Percentiles rank a stretch among this genome's conserved stretches.
Evolutionary conservation across 1,140 invertebrate species (phyloP).

Genomic region (Chlorops oryzae): DNA sequence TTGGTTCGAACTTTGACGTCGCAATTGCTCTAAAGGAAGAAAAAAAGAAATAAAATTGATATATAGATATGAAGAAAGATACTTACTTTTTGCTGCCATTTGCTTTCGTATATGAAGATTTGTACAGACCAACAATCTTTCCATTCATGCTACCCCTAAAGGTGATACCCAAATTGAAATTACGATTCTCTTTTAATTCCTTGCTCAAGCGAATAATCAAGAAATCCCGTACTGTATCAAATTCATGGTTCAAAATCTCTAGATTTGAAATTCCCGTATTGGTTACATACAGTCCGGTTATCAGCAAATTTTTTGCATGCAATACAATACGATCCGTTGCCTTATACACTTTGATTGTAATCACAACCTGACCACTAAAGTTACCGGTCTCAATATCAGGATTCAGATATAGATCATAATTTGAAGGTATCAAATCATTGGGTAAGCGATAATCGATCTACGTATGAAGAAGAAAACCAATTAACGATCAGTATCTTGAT

Average conservation of each 20-base stretch:
- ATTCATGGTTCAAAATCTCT: conserved; percentile 13
- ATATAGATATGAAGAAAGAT: too few relatives aligned
- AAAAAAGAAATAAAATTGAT: background rate
- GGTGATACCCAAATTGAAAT: conserved; percentile 29
- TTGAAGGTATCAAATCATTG: conserved; percentile 57
- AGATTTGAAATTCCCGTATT: background rate
- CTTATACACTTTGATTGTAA: conserved; percentile 55
- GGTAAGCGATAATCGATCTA: conserved; percentile 58
- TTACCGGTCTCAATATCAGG: conserved; percentile 64
- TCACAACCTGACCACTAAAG: conserved; percentile 65
- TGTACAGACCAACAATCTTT: conserved; percentile 50
- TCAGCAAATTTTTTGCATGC: conserved; percentile 56
- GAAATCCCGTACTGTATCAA: conserved; percentile 30
- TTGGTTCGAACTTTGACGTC: conserved; percentile 90
- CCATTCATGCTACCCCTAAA: conserved; percentile 49
- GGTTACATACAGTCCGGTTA: conserved; percentile 15
- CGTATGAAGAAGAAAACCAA: background rate
- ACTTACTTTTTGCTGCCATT: conserved; percentile 43
- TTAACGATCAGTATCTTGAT: too few relatives aligned
- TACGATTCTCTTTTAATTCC: conserved; percentile 10
- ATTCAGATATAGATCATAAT: conserved; percentile 70
- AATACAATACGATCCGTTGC: conserved; percentile 58
- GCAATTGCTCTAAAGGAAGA: conserved; percentile 62
- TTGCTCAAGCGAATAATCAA: conserved; percentile 28
- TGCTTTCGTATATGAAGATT: conserved; percentile 45